phyloP scores from a whole-genome alignment of 2,888 invertebrate species.

The Ferrisia virgata region DNA sequence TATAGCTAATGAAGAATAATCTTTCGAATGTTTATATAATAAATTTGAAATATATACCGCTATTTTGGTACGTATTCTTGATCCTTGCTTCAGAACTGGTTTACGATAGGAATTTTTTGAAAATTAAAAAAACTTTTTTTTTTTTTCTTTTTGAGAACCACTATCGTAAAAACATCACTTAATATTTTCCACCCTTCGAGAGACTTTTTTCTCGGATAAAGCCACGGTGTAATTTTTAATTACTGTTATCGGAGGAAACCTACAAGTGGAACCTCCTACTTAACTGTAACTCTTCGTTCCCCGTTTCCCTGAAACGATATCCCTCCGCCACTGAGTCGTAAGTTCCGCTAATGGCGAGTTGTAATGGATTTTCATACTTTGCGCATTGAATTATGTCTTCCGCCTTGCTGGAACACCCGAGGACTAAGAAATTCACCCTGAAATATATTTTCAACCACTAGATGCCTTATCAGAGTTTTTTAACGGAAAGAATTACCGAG shows the following conservation, averaged over 20 bases:
- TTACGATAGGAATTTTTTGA: background rate
- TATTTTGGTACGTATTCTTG: no score
- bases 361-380: conserved; percentile 46
- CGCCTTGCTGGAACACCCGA: conserved; percentile 40
- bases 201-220: conserved; percentile 41
- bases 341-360: conserved; percentile 46
- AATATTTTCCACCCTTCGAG: conserved; percentile 42
- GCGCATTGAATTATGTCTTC: conserved; percentile 45
- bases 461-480: conserved; percentile 39
- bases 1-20: background rate
- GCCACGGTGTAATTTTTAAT: conserved; percentile 46
- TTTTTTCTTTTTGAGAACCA: conserved; percentile 36
- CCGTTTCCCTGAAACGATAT: background rate
- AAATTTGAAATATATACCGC: no score
- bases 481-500: conserved; percentile 26
- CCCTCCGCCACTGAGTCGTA: conserved; percentile 36
- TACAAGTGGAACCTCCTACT: conserved; percentile 46
- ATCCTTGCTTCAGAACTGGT: background rate
- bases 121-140: background rate
- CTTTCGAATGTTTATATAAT: no score
- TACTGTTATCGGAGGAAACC: conserved; percentile 46
- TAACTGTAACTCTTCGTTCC: conserved; percentile 40
- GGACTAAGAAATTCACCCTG: conserved; percentile 38
- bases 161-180: conserved; percentile 43
- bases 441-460: conserved; percentile 39